Evolutionary conservation across 2,888 invertebrate genomes (phyloP), one percentile per base, ranked within the genome.

Genomic region (Lobophora halterata): DNA sequence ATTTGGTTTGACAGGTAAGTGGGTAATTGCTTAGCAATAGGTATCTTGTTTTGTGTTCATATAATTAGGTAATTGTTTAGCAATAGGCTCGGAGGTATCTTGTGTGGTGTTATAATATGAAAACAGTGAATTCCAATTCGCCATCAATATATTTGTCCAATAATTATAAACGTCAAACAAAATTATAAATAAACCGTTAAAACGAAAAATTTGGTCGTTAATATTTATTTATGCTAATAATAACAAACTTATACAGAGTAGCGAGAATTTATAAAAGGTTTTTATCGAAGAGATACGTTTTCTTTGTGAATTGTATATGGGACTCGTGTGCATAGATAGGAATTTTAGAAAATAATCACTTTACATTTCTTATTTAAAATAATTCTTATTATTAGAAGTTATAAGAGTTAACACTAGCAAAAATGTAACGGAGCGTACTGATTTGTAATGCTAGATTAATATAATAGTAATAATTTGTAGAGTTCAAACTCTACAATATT

Each of bases 221-320:
- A 37, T 34, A 32, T 42, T 36, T 36, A 42, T 42, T 32, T 33
- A 42, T 42, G 28, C 32, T 33, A 42, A 42, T 37, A 33, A 17
- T n/a, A n/a, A n/a, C n/a, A 19, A 25, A 36, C 28, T 36, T 28
- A 33, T 37, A 32, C 29, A 32, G 36, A 32, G 19, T 27, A 28
- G 28, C 20, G 16, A 28, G 19, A 42, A 42, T 42, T 36, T 42
- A 36, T 36, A 32, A 32, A 5, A 31, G 28, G 24, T 11, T 42
- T 42, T 42, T 28, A 37, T 32, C 11, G 31, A 26, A 26, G 9
- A 26, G 10, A 25, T 30, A 31, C 26, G 23, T 31, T 18, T 27
- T 40, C 23, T 30, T 35, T 35, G 30, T 41, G n/a, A 35, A 31
- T 41, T 30, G 18, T 26, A 27, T 25, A 34, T 21, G 5, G 16